A percentile compares a stretch with the other conserved stretches of the same genome.
Evolutionary conservation across 2,797 vertebrate species (phyloP).

Genomic region (Melanotaenia pygmaea): DNA sequence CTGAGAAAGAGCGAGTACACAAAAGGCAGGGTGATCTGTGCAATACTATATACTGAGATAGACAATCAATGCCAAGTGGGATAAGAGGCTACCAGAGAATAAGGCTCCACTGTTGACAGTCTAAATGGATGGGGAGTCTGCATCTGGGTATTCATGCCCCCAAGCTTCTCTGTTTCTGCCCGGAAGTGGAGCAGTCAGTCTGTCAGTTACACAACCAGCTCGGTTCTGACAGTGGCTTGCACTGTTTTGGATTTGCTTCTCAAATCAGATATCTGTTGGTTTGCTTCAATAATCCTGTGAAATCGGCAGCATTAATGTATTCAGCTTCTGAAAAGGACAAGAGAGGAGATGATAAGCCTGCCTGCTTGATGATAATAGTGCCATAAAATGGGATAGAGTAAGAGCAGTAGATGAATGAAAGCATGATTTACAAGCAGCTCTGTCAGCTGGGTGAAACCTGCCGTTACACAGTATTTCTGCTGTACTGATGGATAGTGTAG

Average conservation of each 20-base stretch:
- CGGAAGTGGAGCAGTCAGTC: conserved; percentile 52
- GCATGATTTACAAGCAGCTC: conserved; percentile 31
- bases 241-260: conserved; percentile 77
- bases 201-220: conserved; percentile 70
- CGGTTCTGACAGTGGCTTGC: conserved; percentile 55
- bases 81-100: conserved; percentile 31
- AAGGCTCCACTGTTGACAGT: conserved; percentile 50
- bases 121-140: conserved; percentile 61
- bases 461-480: conserved; percentile 22
- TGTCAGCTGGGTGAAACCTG: conserved; percentile 28
- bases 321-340: conserved; percentile 57
- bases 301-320: conserved; percentile 65
- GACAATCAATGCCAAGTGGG: conserved; percentile 43
- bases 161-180: conserved; percentile 36
- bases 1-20: conserved; percentile 10
- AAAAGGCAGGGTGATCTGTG: conserved; percentile 22
- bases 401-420: conserved; percentile 30
- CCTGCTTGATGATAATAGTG: conserved; percentile 44
- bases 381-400: conserved; percentile 49
- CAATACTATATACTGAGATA: conserved; percentile 26
- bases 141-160: conserved; percentile 55
- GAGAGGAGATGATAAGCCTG: conserved; percentile 54
- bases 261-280: conserved; percentile 75
- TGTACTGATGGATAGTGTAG: conserved; percentile 48
- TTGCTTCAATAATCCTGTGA: conserved; percentile 70